phyloP scores from a whole-genome alignment of 2,888 invertebrate species.

The Drosophila recens region DNA sequence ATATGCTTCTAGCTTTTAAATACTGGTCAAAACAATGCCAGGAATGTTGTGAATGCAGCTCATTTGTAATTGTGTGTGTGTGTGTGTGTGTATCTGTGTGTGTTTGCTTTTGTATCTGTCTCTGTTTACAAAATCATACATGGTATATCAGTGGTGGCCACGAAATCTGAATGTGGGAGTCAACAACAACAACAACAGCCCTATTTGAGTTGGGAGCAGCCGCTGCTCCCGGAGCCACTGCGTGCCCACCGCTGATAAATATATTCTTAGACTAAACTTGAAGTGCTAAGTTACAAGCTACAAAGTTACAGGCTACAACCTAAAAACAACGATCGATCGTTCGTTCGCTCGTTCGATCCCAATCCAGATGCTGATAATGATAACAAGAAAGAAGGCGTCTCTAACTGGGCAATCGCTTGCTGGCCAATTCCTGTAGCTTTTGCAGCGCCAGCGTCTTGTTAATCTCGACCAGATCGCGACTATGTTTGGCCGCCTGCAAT shows the following conservation, averaged over 20 bases:
- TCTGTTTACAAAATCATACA: constrained; percentile 46
- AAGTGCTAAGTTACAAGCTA: constrained; percentile 47
- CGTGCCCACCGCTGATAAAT: not conserved
- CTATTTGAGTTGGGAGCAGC: too few species aligned
- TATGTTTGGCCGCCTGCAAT: constrained; percentile 85
- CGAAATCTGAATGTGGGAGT: too few species aligned
- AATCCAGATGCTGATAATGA: constrained; percentile 11
- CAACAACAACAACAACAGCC: too few species aligned
- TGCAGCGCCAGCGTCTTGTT: constrained; percentile 88
- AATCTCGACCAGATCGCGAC: constrained; percentile 87
- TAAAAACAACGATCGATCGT: constrained; percentile 64
- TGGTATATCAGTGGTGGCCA: constrained; percentile 11
- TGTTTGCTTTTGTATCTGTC: constrained; percentile 30
- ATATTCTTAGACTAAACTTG: constrained; percentile 45
- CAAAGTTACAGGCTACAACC: constrained; percentile 65
- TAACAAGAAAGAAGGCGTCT: constrained; percentile 22
- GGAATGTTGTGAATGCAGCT: constrained; percentile 75
- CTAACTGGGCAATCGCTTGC: constrained; percentile 83
- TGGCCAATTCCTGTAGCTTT: constrained; percentile 86
- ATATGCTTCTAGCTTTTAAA: constrained; percentile 74
- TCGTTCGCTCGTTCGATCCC: constrained; percentile 41
- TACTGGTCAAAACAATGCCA: constrained; percentile 77
- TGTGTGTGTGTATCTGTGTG: constrained; percentile 9
- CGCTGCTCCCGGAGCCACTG: too few species aligned
- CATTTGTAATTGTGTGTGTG: constrained; percentile 40